Evolutionary conservation across 1,140 invertebrate genomes (phyloP).

Genomic region (Bombus turneri): DNA sequence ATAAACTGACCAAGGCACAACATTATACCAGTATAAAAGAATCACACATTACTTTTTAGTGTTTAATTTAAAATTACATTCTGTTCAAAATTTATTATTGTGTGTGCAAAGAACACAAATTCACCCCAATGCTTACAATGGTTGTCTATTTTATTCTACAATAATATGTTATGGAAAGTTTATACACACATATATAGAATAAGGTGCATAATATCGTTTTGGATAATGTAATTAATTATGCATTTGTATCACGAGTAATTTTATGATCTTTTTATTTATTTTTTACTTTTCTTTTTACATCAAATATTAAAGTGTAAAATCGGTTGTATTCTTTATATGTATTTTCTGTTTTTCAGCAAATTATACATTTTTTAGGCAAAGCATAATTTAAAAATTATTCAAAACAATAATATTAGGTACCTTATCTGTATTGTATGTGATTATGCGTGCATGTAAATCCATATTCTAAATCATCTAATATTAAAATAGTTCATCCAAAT

Average conservation of each 20-base stretch:
- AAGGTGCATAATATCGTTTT: neutral
- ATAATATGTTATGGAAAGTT: constrained; percentile 59
- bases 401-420: neutral
- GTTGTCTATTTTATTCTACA: constrained; percentile 65
- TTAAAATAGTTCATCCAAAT: constrained; percentile 68
- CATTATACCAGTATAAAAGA: constrained; percentile 33
- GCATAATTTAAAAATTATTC: constrained; percentile 27
- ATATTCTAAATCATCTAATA: constrained; percentile 64
- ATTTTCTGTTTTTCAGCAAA: neutral
- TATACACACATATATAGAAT: constrained; percentile 12
- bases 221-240: constrained; percentile 24
- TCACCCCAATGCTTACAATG: constrained; percentile 56
- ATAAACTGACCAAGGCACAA: constrained; percentile 46
- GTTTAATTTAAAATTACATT: constrained; percentile 8
- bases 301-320: neutral
- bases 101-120: constrained; percentile 54
- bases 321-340: neutral
- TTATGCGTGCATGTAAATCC: constrained; percentile 44
- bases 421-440: neutral
- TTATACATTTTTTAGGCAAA: constrained; percentile 3
- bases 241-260: neutral
- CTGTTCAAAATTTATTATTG: constrained; percentile 32
- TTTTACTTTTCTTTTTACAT: neutral
- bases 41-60: constrained; percentile 7
- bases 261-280: neutral